Percentiles rank a stretch among this genome's conserved stretches.
phyloP scores from a whole-genome alignment of 2,888 invertebrate genomes.

The Plagodis dolabraria region DNA sequence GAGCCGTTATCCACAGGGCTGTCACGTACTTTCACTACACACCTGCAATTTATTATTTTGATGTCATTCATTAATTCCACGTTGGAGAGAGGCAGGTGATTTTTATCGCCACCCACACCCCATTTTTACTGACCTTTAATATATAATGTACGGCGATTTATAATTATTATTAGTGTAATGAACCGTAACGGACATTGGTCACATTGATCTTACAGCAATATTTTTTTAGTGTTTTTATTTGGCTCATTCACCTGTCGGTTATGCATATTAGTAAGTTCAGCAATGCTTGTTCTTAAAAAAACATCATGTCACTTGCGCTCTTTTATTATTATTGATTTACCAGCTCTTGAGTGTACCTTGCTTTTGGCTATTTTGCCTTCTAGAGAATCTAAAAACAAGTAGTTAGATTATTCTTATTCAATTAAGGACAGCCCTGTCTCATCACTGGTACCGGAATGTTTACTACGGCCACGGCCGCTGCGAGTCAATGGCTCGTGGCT shows the following conservation, averaged over 20 bases:
- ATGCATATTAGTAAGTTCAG: no score
- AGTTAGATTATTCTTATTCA: background rate
- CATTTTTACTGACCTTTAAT: background rate
- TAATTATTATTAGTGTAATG: no score
- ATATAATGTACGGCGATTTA: no score
- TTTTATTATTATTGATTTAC: no score
- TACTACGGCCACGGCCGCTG: conserved; percentile 13
- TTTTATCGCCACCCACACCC: background rate
- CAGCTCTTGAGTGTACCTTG: background rate
- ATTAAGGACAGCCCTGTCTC: conserved; percentile 16
- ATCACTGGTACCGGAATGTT: conserved; percentile 22
- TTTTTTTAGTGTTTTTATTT: no score
- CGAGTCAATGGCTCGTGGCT: conserved; percentile 33
- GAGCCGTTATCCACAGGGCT: conserved; percentile 50
- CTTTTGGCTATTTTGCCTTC: background rate
- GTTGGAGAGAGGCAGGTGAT: background rate
- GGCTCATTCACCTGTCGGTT: no score
- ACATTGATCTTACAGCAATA: no score
- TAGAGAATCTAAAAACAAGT: background rate
- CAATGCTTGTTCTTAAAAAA: no score
- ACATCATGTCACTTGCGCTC: no score
- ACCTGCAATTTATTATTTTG: conserved; percentile 26
- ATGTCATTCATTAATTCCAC: conserved; percentile 22
- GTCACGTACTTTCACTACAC: conserved; percentile 31
- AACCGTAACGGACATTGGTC: no score